Evolutionary conservation across 2,113 vertebrate genomes (phyloP), one percentile per base, ranked within the genome.

Genomic region (Tachysurus vachellii): DNA sequence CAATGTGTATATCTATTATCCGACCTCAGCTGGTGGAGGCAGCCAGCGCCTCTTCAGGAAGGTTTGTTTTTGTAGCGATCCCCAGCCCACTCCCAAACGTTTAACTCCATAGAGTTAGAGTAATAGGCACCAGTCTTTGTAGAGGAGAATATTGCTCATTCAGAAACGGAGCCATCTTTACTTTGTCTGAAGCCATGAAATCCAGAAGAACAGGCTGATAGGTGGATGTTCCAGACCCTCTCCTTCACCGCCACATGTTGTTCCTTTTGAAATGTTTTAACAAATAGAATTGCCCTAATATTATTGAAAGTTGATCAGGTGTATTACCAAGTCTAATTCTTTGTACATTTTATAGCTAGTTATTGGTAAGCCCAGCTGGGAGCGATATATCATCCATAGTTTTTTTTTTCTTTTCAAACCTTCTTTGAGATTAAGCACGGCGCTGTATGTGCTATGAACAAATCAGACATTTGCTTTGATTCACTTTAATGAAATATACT

Each of bases 1-100:
- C 94, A 99, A 99, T 0, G 98, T 99, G 84, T 99, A 99, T 89
- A 99, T 99, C 94, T 99, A 99, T 94, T 99, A 99, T 91, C 98
- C 98, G 0, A 98, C 97, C 0, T 98, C 98, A 0, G 98, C 98
- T 1, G 98, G 98, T 0, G 98, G 98, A 8, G 98, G 98, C 91
- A 99, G 98, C 92, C 98, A 99, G 93, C 95, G 98, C 5, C 97
- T 99, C 90, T 99, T 99, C 91, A 96, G 98, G 77, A 99, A 99
- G 98, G 98, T 99, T 87, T 73, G 80, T 59, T 8, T 47, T 71
- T 80, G 66, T 61, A 70, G 54, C 31, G 9, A 81, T 28, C 31
- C 6, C 13, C 47, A 23, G 2, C 54, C 26, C 31, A 80, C 21
- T n/a, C 5, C 57, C n/a, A 53, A 1, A 68, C 70, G 5, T 70